phyloP scores from a whole-genome alignment of 2,888 invertebrate species.

The Smittia sp. region DNA sequence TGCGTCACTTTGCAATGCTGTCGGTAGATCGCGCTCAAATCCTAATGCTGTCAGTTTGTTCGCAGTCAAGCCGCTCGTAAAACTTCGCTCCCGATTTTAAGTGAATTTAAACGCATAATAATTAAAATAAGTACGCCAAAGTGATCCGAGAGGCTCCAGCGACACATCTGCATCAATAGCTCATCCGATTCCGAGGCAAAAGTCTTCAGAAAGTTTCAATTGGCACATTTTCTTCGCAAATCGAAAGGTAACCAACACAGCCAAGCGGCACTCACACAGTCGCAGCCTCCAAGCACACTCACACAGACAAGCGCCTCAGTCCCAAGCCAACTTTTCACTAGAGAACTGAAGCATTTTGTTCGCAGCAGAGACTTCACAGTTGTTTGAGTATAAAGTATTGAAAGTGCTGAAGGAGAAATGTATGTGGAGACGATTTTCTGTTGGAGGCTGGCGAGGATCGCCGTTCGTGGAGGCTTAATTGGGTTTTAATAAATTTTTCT shows the following conservation, averaged over 20 bases:
- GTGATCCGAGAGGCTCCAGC: background rate
- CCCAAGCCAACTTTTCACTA: background rate
- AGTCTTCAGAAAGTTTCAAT: background rate
- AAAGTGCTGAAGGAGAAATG: conserved; percentile 1
- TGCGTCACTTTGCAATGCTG: too few relatives aligned
- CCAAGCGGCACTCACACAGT: background rate
- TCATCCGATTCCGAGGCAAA: background rate
- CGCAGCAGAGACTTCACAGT: background rate
- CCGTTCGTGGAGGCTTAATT: background rate
- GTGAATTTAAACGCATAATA: background rate
- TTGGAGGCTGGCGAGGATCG: background rate
- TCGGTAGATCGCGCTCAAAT: too few relatives aligned
- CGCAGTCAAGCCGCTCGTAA: background rate
- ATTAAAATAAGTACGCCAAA: background rate
- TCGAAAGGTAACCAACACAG: background rate
- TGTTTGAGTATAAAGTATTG: background rate
- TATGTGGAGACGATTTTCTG: background rate
- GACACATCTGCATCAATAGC: background rate
- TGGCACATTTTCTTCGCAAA: conserved; percentile 8
- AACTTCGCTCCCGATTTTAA: background rate
- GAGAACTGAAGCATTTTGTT: conserved; percentile 7
- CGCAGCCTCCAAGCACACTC: background rate
- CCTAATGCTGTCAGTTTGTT: too few relatives aligned
- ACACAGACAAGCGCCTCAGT: background rate
- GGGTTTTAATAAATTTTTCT: conserved; percentile 10